Evolutionary conservation across 2,797 vertebrate species (phyloP).

Genomic region (Taeniopygia guttata): DNA sequence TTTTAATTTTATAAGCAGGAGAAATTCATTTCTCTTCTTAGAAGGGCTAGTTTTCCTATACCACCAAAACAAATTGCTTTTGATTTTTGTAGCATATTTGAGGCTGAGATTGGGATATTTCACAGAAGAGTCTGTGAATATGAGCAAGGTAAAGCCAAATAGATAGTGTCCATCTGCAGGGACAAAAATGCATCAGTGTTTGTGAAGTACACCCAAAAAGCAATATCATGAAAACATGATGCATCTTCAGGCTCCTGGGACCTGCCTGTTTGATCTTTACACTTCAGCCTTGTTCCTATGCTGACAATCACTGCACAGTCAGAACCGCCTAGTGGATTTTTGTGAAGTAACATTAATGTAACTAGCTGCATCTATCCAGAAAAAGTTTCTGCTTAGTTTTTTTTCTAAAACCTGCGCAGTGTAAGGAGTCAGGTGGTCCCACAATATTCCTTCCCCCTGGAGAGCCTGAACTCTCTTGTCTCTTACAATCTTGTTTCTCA

Average conservation of each 20-base stretch:
- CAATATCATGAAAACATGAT: neutral
- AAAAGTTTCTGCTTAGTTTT: neutral
- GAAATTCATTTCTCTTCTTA: neutral
- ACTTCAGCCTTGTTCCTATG: neutral
- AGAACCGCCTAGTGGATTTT: neutral
- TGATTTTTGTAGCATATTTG: neutral
- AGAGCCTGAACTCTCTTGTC: neutral
- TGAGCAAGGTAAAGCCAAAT: neutral
- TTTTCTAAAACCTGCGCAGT: rapidly evolving
- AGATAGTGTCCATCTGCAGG: neutral
- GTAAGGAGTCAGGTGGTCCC: neutral
- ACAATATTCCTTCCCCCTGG: neutral
- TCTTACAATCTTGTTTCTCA: neutral
- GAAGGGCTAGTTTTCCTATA: neutral
- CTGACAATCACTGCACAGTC: neutral
- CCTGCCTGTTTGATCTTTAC: neutral
- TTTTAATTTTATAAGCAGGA: neutral
- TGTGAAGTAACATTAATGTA: neutral
- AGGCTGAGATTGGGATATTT: neutral
- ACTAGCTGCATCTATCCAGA: neutral
- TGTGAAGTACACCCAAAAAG: neutral
- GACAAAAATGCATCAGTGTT: rapidly evolving
- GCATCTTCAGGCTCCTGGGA: neutral
- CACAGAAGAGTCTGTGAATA: neutral
- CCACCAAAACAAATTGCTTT: neutral